Evolutionary conservation across 2,888 invertebrate species (phyloP).

Genomic region (Caenorhabditis uteleia): DNA sequence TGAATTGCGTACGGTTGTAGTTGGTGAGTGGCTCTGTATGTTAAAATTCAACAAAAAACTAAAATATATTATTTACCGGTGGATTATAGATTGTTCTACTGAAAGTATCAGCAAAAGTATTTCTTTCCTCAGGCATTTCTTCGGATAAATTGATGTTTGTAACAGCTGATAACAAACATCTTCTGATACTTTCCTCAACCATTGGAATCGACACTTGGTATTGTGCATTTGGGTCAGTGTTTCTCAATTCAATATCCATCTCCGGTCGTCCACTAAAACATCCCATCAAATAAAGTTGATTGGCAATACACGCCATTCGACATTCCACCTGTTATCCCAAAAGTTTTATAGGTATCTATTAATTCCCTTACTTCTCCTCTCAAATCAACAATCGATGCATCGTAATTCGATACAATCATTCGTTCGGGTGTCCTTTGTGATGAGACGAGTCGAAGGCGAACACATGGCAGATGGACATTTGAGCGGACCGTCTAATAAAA

Average conservation of each 20-base stretch:
- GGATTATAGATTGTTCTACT: constrained; percentile 41
- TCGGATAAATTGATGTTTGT: constrained; percentile 67
- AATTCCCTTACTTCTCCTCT: constrained; percentile 56
- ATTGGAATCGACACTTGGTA: constrained; percentile 43
- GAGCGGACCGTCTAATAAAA: constrained; percentile 54
- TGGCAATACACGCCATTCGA: constrained; percentile 67
- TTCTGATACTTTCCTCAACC: constrained; percentile 70
- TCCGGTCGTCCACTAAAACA: constrained; percentile 67
- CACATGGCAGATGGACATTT: constrained; percentile 54
- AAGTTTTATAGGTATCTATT: constrained; percentile 4
- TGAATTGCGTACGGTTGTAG: constrained; percentile 29
- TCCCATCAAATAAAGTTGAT: constrained; percentile 67
- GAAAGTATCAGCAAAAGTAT: constrained; percentile 41
- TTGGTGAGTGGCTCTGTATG: constrained; percentile 31
- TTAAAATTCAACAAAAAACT: neutral
- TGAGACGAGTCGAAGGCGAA: constrained; percentile 53
- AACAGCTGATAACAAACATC: constrained; percentile 68
- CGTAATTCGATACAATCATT: constrained; percentile 63
- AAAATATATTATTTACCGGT: constrained; percentile 13
- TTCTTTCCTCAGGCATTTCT: constrained; percentile 33
- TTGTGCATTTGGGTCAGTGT: constrained; percentile 53
- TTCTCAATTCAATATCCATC: constrained; percentile 59
- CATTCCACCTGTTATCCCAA: constrained; percentile 57
- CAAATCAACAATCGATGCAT: constrained; percentile 57
- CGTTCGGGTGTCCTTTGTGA: constrained; percentile 61